Percentiles rank a stretch among this genome's conserved stretches.
Conservation (phyloP, 2,888 invertebrate species). For the Neocrepidodera transversa region DNA sequence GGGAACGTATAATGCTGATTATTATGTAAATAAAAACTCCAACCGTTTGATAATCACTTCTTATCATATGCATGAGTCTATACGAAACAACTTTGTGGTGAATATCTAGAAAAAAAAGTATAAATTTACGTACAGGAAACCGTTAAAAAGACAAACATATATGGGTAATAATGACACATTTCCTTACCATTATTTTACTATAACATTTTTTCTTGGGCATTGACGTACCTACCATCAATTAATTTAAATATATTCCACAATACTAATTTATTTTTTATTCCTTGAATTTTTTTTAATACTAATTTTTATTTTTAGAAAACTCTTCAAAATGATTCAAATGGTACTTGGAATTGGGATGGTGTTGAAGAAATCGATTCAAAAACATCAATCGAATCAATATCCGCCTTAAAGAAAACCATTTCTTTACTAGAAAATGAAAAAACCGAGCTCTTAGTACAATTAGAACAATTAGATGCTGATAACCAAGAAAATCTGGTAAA, state of each 20-base stretch:
- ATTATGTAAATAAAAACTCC: constrained; percentile 44
- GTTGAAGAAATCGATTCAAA: constrained; percentile 24
- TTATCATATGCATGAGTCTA: constrained; percentile 37
- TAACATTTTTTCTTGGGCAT: constrained; percentile 10
- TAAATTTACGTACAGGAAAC: constrained; percentile 27
- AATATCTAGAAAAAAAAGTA: constrained; percentile 28
- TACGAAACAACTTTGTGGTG: constrained; percentile 26
- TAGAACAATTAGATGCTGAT: constrained; percentile 55
- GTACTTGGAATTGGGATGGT: constrained; percentile 33
- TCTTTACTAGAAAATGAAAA: constrained; percentile 53
- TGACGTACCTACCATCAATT: not conserved
- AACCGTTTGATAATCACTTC: constrained; percentile 40
- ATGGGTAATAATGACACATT: constrained; percentile 15
- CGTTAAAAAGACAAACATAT: constrained; percentile 24
- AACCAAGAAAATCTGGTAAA: constrained; percentile 57
- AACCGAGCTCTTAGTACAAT: constrained; percentile 30
- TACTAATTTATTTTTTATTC: not conserved
- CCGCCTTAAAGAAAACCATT: constrained; percentile 51
- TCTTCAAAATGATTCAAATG: constrained; percentile 32
- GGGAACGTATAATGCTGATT: constrained; percentile 42
- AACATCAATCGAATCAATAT: constrained; percentile 40
- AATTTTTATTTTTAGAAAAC: constrained; percentile 38
- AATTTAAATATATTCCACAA: not conserved
- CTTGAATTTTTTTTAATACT: not conserved
- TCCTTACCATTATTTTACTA: constrained; percentile 17